These are phyloP conservation scores for Sylvia atricapilla DNA, from an alignment of 2,113 vertebrate genomes.

Conservation along the genomic window DNA sequence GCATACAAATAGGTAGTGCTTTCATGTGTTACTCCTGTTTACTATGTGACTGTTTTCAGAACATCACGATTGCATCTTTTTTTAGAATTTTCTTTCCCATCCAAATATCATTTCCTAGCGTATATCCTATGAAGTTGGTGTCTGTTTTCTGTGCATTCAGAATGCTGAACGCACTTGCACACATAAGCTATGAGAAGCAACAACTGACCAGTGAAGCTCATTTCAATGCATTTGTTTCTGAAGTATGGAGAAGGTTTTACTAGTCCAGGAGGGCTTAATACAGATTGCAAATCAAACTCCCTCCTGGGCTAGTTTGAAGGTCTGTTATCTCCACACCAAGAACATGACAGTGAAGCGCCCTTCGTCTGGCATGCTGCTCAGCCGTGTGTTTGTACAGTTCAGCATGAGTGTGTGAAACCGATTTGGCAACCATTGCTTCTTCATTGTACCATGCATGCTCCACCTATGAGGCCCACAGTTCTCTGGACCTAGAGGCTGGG, in stretches of 20 bases:
- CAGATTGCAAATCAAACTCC: neutral
- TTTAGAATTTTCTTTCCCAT: slow-evolving; percentile 23
- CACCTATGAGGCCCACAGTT: slow-evolving; percentile 32
- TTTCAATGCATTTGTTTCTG: slow-evolving; percentile 31
- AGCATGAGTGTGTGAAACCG: slow-evolving; percentile 46
- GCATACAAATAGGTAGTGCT: slow-evolving; percentile 31
- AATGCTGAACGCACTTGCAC: slow-evolving; percentile 45
- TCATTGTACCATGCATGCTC: slow-evolving; percentile 65
- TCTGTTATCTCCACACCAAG: slow-evolving; percentile 35
- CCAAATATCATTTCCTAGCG: neutral
- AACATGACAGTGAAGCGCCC: neutral
- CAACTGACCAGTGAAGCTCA: slow-evolving; percentile 59
- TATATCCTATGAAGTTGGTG: slow-evolving; percentile 15
- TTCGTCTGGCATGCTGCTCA: slow-evolving; percentile 38
- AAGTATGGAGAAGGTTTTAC: slow-evolving; percentile 50
- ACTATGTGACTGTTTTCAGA: neutral
- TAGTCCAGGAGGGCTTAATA: slow-evolving; percentile 18
- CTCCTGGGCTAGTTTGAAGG: slow-evolving; percentile 39
- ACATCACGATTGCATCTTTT: neutral
- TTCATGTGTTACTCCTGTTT: slow-evolving; percentile 31
- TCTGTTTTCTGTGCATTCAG: slow-evolving; percentile 62
- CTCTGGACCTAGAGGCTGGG: slow-evolving; percentile 67
- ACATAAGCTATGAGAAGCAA: slow-evolving; percentile 52
- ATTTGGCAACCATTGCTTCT: slow-evolving; percentile 71
- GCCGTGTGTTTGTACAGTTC: slow-evolving; percentile 29